A percentile compares a stretch with the other conserved stretches of the same genome.
Evolutionary conservation across 2,888 invertebrate genomes (phyloP).

Genomic region (Drosophila paracracens): DNA sequence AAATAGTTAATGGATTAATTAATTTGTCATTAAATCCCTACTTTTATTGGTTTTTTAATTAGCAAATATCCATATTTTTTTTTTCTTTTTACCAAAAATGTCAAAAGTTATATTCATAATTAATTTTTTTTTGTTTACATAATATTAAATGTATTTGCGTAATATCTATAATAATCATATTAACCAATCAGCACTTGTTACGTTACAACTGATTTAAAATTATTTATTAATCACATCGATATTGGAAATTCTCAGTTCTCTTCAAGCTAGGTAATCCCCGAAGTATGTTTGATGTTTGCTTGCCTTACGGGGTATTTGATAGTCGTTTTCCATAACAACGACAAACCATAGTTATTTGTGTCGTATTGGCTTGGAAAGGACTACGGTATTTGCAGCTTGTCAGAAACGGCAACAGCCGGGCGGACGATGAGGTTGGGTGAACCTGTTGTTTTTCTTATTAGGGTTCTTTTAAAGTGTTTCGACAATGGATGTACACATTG

Average conservation of each 20-base stretch:
- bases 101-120: neutral
- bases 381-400: slow-evolving; percentile 59
- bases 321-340: neutral
- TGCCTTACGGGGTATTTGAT: neutral
- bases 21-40: neutral
- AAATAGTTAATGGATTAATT: neutral
- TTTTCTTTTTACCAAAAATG: neutral
- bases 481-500: slow-evolving; percentile 47
- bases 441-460: slow-evolving; percentile 23
- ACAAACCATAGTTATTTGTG: slow-evolving; percentile 17
- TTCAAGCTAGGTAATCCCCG: neutral
- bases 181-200: neutral
- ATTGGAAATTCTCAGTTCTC: neutral
- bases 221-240: neutral
- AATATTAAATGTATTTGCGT: neutral
- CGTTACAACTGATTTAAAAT: neutral
- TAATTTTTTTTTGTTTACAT: too few species aligned
- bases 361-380: slow-evolving; percentile 41
- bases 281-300: neutral
- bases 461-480: slow-evolving; percentile 51
- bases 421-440: slow-evolving; percentile 28
- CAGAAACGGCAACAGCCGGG: slow-evolving; percentile 43
- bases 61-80: neutral
- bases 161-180: neutral
- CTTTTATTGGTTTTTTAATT: neutral